Conservation (phyloP, 1,140 invertebrate genomes). For the Aleiodes sp. region DNA sequence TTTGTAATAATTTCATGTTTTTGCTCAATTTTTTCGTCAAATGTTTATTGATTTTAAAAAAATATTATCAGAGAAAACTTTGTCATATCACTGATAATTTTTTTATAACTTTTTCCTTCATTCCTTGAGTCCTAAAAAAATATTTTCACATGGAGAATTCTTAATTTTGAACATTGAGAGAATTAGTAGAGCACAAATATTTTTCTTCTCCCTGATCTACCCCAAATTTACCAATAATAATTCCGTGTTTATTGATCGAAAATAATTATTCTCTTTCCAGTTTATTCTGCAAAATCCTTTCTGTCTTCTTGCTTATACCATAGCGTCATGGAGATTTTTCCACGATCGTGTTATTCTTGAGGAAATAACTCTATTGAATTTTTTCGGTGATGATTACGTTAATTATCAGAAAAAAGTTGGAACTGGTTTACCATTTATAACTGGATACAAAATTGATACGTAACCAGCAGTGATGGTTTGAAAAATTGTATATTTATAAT, state of each 20-base stretch:
- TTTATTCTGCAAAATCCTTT: slow-evolving; percentile 91
- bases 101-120: no score
- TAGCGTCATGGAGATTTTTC: slow-evolving; percentile 93
- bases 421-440: slow-evolving; percentile 93
- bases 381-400: slow-evolving; percentile 91
- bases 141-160: no score
- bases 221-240: not conserved
- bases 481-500: slow-evolving; percentile 25
- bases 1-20: no score
- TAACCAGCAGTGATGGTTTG: slow-evolving; percentile 26
- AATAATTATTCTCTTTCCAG: slow-evolving; percentile 65
- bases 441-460: slow-evolving; percentile 72
- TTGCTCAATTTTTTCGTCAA: no score
- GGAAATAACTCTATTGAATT: slow-evolving; percentile 91
- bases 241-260: slow-evolving; percentile 21
- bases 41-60: no score
- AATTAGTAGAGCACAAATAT: no score
- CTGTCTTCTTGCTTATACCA: slow-evolving; percentile 83
- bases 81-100: no score
- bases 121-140: no score
- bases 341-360: slow-evolving; percentile 87
- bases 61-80: no score
- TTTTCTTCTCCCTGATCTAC: no score
- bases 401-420: slow-evolving; percentile 88
- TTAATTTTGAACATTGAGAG: no score